A percentile compares a stretch with the other conserved stretches of the same genome.
These are phyloP conservation scores for Tromatobia lineatoria DNA, from an alignment of 2,888 invertebrate genomes.

Conservation along the genomic window DNA sequence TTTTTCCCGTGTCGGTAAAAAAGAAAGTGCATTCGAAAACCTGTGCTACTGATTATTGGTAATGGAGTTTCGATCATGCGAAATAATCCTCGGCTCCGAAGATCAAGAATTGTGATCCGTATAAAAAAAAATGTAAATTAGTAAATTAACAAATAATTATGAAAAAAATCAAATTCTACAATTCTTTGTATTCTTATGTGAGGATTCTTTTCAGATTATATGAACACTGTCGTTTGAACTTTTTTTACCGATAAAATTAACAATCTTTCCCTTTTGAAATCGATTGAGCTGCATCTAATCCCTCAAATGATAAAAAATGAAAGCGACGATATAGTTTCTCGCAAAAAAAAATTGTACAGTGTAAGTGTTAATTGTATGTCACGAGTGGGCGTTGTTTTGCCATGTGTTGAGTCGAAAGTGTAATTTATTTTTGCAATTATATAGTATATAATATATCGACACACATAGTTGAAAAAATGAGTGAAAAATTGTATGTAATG, in stretches of 20 bases:
- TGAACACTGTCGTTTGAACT: too few species aligned
- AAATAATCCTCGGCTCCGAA: too few species aligned
- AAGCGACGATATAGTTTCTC: conserved; percentile 15
- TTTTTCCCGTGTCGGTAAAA: too few species aligned
- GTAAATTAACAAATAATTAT: not conserved
- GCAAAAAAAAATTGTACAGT: conserved; percentile 54
- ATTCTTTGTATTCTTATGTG: too few species aligned
- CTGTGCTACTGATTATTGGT: too few species aligned
- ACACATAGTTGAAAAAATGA: not conserved
- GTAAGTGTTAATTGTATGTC: conserved; percentile 35
- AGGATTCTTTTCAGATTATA: too few species aligned
- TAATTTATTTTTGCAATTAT: conserved; percentile 56
- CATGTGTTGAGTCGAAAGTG: conserved; percentile 38
- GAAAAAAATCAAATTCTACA: not conserved
- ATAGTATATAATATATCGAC: conserved; percentile 20
- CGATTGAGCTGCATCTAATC: too few species aligned
- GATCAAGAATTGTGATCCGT: too few species aligned
- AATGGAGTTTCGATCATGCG: too few species aligned
- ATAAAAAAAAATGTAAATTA: not conserved
- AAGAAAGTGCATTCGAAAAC: too few species aligned
- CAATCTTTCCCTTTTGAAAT: too few species aligned
- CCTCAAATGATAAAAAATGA: not conserved
- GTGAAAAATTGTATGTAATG: conserved; percentile 12
- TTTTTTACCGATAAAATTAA: too few species aligned
- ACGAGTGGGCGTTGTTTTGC: conserved; percentile 26